These are phyloP conservation scores for Neosilurus mollespiculum DNA, from an alignment of 2,797 vertebrate genomes.

Conservation along the genomic window DNA sequence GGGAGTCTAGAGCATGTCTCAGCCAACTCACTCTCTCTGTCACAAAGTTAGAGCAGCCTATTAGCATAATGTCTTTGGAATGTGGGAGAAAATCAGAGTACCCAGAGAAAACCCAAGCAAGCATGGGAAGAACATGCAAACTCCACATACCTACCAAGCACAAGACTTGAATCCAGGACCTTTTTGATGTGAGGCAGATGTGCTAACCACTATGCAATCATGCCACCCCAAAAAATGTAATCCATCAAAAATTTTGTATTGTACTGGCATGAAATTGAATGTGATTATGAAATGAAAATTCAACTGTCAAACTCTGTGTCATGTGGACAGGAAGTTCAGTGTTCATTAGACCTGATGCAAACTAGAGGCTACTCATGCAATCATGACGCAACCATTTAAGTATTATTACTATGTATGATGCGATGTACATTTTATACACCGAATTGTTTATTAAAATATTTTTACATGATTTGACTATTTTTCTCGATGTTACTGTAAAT, in stretches of 20 bases:
- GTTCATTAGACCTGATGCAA: background rate
- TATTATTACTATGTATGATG: background rate
- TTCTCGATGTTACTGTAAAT: background rate
- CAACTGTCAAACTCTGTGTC: background rate
- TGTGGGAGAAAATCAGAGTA: too few relatives aligned
- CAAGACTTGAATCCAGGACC: too few relatives aligned
- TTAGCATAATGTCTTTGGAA: too few relatives aligned
- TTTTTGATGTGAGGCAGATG: too few relatives aligned
- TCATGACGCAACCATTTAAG: background rate
- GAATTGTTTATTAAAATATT: constrained; percentile 8
- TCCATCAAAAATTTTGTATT: background rate
- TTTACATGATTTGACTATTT: background rate
- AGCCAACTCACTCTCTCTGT: too few relatives aligned
- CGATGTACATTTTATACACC: background rate
- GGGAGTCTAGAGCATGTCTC: too few relatives aligned
- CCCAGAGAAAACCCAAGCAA: too few relatives aligned
- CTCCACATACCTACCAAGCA: too few relatives aligned
- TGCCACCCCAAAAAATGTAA: background rate
- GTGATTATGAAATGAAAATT: background rate
- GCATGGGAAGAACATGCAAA: too few relatives aligned
- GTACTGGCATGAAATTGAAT: background rate
- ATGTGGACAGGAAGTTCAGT: background rate
- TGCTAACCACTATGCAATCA: too few relatives aligned
- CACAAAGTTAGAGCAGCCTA: too few relatives aligned
- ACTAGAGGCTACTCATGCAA: too few relatives aligned